Evolutionary conservation across 2,888 invertebrate species (phyloP).

Genomic region (Ptychoptera contaminata): DNA sequence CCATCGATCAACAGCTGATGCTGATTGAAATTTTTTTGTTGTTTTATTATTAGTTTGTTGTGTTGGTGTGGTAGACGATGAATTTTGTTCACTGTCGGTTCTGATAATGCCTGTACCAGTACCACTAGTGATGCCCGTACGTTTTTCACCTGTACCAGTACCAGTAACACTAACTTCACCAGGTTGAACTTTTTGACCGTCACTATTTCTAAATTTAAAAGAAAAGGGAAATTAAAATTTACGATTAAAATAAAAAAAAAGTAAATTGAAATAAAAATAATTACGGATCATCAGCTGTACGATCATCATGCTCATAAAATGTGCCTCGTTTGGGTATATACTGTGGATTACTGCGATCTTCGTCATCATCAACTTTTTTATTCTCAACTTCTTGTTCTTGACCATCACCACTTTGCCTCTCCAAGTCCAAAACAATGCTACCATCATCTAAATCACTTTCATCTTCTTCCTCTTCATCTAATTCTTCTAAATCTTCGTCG

Average conservation of each 20-base stretch:
- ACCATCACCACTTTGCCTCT: constrained; percentile 55
- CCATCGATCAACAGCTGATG: constrained; percentile 50
- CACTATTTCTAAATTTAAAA: neutral
- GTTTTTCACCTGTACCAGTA: constrained; percentile 6
- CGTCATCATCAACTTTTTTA: constrained; percentile 77
- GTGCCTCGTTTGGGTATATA: constrained; percentile 92
- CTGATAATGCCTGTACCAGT: constrained; percentile 13
- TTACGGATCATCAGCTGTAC: constrained; percentile 58
- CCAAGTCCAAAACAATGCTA: constrained; percentile 17
- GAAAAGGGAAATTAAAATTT: neutral
- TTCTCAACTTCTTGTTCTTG: constrained; percentile 40
- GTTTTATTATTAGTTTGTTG: constrained; percentile 27
- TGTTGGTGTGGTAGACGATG: constrained; percentile 16
- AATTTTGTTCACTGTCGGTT: neutral
- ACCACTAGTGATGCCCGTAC: constrained; percentile 5
- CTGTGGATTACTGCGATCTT: constrained; percentile 90
- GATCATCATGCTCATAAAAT: constrained; percentile 92
- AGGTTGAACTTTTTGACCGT: constrained; percentile 1
- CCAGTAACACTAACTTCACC: no score
- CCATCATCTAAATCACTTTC: constrained; percentile 8
- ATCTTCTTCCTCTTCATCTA: constrained; percentile 5
- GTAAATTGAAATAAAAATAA: constrained; percentile 10
- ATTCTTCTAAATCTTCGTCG: constrained; percentile 11
- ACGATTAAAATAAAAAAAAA: constrained; percentile 2
- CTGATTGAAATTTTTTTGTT: constrained; percentile 29